phyloP scores from a whole-genome alignment of 1,140 invertebrate species.

The Riptortus pedestris region DNA sequence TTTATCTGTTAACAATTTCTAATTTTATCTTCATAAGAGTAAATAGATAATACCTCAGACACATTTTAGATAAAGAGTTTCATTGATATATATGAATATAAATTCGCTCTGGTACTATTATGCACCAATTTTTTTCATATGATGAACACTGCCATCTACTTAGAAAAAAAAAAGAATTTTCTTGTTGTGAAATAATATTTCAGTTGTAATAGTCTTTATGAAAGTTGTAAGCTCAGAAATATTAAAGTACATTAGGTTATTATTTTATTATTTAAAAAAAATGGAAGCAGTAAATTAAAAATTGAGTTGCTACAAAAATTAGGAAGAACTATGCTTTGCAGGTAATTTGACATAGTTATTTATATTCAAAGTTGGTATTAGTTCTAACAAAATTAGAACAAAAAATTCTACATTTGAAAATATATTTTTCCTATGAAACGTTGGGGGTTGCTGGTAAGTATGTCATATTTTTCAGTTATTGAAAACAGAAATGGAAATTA shows the following conservation, averaged over 20 bases:
- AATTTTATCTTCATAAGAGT: neutral
- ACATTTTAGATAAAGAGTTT: neutral
- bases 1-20: neutral
- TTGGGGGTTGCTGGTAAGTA: too few relatives aligned
- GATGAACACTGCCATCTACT: slow-evolving; percentile 2
- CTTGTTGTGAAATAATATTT: neutral
- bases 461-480: too few relatives aligned
- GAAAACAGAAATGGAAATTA: too few relatives aligned
- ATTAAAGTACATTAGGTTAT: neutral
- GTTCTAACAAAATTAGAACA: too few relatives aligned
- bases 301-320: neutral
- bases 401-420: too few relatives aligned
- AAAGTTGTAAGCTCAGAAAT: neutral
- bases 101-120: neutral
- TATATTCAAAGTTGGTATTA: too few relatives aligned
- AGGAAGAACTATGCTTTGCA: too few relatives aligned
- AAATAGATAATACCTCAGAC: neutral
- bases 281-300: neutral
- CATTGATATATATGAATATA: neutral
- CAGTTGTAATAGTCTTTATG: neutral
- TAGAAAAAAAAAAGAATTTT: neutral
- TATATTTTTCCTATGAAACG: too few relatives aligned
- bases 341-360: too few relatives aligned
- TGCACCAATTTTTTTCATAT: slow-evolving; percentile 12
- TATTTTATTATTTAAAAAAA: too few relatives aligned